phyloP scores from a whole-genome alignment of 2,797 vertebrate genomes.

The Alca torda region DNA sequence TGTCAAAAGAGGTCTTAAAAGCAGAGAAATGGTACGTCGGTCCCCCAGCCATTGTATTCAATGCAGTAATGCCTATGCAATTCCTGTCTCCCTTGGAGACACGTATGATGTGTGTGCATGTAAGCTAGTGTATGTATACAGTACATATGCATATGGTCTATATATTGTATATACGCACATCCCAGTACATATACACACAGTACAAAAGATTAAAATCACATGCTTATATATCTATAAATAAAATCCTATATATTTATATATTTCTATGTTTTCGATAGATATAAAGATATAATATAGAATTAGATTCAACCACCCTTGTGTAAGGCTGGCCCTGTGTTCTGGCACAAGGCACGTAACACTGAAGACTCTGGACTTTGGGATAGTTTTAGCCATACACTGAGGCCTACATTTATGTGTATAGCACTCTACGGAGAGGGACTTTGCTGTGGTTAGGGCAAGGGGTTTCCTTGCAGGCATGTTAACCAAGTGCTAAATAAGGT shows the following conservation, averaged over 20 bases:
- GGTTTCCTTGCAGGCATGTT: not conserved
- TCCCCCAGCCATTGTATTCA: slow-evolving; percentile 59
- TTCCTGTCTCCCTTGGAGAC: slow-evolving; percentile 72
- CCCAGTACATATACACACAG: slow-evolving; percentile 72
- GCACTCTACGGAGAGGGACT: not conserved
- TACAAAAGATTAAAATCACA: slow-evolving; percentile 75
- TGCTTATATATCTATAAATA: slow-evolving; percentile 82
- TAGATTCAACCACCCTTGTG: slow-evolving; percentile 67
- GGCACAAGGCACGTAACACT: slow-evolving; percentile 49
- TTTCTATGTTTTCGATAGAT: slow-evolving; percentile 82
- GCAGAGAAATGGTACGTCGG: slow-evolving; percentile 70
- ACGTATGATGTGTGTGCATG: slow-evolving; percentile 66
- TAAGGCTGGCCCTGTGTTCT: slow-evolving; percentile 60
- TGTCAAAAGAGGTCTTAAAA: slow-evolving; percentile 50
- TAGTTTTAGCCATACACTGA: slow-evolving; percentile 52
- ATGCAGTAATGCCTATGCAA: slow-evolving; percentile 82
- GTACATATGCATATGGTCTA: slow-evolving; percentile 65
- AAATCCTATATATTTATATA: slow-evolving; percentile 85
- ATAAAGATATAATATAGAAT: slow-evolving; percentile 79
- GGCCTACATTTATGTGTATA: not conserved
- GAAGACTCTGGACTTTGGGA: slow-evolving; percentile 44
- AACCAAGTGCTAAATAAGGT: not conserved
- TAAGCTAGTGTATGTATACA: slow-evolving; percentile 73
- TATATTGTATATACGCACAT: slow-evolving; percentile 76
- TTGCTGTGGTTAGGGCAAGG: slow-evolving; percentile 15